These are phyloP conservation scores for Coremacera marginata DNA, from an alignment of 2,888 invertebrate species.

Conservation along the genomic window DNA sequence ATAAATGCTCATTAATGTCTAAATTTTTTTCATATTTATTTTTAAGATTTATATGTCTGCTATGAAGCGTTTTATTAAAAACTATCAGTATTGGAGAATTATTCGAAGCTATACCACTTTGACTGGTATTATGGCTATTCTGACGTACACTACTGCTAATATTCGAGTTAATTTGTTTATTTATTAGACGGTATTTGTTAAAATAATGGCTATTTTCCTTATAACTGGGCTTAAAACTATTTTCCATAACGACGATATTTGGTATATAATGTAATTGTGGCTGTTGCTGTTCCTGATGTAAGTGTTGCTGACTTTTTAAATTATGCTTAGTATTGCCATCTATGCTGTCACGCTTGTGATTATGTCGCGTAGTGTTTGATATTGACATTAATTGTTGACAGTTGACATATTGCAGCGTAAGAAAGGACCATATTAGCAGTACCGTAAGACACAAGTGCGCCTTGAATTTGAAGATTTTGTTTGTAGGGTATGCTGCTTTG, in stretches of 20 bases:
- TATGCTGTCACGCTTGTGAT: background rate
- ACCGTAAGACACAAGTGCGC: background rate
- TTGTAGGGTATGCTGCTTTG: background rate
- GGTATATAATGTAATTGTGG: background rate
- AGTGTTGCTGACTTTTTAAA: background rate
- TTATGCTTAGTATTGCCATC: background rate
- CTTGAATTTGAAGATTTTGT: background rate
- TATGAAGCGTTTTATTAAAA: background rate
- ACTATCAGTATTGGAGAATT: too few species aligned
- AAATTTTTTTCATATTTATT: background rate
- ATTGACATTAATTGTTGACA: slow-evolving; percentile 1
- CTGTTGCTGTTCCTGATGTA: background rate
- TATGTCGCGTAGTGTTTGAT: background rate
- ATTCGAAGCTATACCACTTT: too few species aligned
- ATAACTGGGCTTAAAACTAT: background rate
- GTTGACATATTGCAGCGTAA: background rate
- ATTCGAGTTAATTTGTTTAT: too few species aligned
- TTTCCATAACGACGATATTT: background rate
- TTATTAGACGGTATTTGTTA: background rate
- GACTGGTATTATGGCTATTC: too few species aligned
- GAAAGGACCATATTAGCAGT: background rate
- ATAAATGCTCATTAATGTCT: background rate
- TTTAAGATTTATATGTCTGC: background rate
- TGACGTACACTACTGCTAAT: too few species aligned
- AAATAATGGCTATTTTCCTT: background rate